Conservation (phyloP, 1,140 invertebrate species). For the Drosophila tani region DNA sequence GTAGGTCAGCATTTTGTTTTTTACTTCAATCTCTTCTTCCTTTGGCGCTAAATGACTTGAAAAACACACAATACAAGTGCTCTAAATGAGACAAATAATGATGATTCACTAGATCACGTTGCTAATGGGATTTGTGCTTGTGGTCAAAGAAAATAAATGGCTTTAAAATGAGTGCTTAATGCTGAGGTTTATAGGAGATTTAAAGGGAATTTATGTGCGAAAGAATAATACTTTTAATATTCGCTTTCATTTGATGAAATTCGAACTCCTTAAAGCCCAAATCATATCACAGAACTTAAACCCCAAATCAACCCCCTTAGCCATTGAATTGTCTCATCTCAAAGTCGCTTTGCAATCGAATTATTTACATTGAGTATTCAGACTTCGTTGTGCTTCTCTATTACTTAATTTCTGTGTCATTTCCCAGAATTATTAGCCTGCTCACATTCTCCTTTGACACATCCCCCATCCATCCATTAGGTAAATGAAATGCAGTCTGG, state of each 20-base stretch:
- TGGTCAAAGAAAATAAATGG: neutral
- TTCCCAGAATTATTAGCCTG: slow-evolving; percentile 18
- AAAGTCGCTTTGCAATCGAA: too few relatives aligned
- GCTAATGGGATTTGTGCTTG: slow-evolving; percentile 18
- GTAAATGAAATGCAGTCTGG: slow-evolving; percentile 3
- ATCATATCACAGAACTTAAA: too few relatives aligned
- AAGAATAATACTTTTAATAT: too few relatives aligned
- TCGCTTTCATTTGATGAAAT: too few relatives aligned
- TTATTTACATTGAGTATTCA: slow-evolving; percentile 16
- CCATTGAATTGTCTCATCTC: too few relatives aligned
- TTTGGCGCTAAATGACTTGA: slow-evolving; percentile 53
- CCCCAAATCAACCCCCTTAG: neutral
- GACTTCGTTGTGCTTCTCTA: slow-evolving; percentile 4
- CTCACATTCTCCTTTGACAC: slow-evolving; percentile 16
- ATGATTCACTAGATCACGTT: slow-evolving; percentile 31
- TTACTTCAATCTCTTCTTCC: slow-evolving; percentile 27
- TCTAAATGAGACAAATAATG: slow-evolving; percentile 31
- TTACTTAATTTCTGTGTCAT: slow-evolving; percentile 29
- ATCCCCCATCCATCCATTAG: slow-evolving; percentile 24
- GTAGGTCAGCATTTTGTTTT: slow-evolving; percentile 48
- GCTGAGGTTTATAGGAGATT: too few relatives aligned
- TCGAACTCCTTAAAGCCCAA: too few relatives aligned
- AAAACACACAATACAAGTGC: slow-evolving; percentile 6
- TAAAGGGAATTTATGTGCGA: neutral
- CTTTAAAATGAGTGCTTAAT: too few relatives aligned